Evolutionary conservation across 2,888 invertebrate species (phyloP).

Genomic region (Tanytarsus gracilentus): DNA sequence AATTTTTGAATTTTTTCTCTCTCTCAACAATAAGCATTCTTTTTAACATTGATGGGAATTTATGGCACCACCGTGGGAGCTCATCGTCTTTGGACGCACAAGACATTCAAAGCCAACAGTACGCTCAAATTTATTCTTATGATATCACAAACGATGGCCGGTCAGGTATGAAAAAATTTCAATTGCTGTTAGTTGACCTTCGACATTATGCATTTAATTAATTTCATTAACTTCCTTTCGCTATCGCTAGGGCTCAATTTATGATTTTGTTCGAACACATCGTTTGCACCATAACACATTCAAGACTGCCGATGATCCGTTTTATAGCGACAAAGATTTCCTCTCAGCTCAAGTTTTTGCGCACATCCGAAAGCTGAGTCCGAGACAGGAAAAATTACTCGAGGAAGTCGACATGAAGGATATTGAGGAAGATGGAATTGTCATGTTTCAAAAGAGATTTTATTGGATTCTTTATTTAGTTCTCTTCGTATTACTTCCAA

Average conservation of each 20-base stretch:
- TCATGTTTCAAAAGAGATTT: conserved; percentile 72
- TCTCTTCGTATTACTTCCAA: conserved; percentile 57
- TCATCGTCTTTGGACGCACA: conserved; percentile 89
- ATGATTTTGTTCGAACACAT: conserved; percentile 75
- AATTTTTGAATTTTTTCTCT: too few species aligned
- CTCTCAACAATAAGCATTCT: too few species aligned
- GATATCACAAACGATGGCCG: conserved; percentile 75
- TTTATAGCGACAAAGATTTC: conserved; percentile 69
- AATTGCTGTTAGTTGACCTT: neutral
- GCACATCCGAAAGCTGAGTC: conserved; percentile 56
- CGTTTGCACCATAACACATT: conserved; percentile 72
- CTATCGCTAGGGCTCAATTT: conserved; percentile 61
- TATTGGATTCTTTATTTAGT: conserved; percentile 59
- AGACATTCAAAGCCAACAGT: conserved; percentile 65
- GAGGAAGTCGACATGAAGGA: conserved; percentile 69
- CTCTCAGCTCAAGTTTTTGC: conserved; percentile 69
- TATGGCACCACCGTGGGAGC: conserved; percentile 85
- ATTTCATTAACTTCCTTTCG: neutral
- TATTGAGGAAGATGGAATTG: conserved; percentile 62
- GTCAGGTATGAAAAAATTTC: conserved; percentile 58
- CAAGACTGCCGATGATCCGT: conserved; percentile 70
- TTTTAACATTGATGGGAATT: conserved; percentile 54
- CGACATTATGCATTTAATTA: conserved; percentile 9
- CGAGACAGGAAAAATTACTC: conserved; percentile 54
- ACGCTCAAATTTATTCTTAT: conserved; percentile 66